A percentile compares a stretch with the other conserved stretches of the same genome.
Evolutionary conservation across 2,797 vertebrate genomes (phyloP).

Genomic region (Dromococcyx pavoninus): DNA sequence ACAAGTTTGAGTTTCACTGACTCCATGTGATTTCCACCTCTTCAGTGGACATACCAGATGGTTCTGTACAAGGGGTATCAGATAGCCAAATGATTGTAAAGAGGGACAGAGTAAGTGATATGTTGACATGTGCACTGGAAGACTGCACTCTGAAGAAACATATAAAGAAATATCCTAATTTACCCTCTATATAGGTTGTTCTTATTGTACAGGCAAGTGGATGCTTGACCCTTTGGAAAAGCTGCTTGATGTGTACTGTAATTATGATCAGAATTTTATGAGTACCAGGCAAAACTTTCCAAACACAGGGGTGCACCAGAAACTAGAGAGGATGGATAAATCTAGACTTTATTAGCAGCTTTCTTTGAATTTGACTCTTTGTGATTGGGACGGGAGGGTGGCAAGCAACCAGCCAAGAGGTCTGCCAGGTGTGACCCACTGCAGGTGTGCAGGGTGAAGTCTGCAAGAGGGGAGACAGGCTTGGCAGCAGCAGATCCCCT

Average conservation of each 20-base stretch:
- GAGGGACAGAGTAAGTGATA: not conserved
- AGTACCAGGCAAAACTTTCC: not conserved
- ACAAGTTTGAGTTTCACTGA: not conserved
- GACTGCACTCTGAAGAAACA: not conserved
- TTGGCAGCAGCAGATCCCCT: accelerated
- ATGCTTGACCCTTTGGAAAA: not conserved
- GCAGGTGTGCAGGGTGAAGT: accelerated
- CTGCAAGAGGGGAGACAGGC: accelerated
- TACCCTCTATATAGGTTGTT: not conserved
- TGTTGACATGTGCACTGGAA: accelerated
- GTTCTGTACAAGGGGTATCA: not conserved
- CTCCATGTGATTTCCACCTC: not conserved
- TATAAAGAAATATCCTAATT: not conserved
- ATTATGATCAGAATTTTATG: accelerated
- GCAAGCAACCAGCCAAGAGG: accelerated
- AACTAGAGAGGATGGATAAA: not conserved
- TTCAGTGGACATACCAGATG: not conserved
- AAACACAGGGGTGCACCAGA: accelerated
- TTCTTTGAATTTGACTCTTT: not conserved
- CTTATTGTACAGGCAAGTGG: not conserved
- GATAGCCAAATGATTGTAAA: accelerated
- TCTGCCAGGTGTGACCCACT: accelerated
- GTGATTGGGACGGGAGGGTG: accelerated
- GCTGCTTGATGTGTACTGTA: not conserved
- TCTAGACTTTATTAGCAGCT: not conserved